Conservation (phyloP, 2,113 vertebrate genomes). For the Gymnogyps californianus region DNA sequence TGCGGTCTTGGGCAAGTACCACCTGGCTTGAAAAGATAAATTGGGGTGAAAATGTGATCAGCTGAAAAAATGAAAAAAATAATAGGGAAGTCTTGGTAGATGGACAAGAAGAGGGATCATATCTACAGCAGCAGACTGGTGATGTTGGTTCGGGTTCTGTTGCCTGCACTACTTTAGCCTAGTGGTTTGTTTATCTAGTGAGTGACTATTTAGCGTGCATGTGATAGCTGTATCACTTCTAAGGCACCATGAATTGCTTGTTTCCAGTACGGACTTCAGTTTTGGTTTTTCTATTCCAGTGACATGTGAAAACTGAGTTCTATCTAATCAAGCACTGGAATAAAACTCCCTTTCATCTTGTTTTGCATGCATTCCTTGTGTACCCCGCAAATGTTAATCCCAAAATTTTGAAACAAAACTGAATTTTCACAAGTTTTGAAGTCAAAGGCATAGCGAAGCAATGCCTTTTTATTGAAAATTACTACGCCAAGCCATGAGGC, state of each 20-base stretch:
- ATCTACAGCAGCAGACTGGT: no score
- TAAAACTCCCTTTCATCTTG: background rate
- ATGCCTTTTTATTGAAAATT: background rate
- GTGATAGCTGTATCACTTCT: background rate
- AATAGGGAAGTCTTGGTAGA: background rate
- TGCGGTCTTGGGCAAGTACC: accelerated
- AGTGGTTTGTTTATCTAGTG: background rate
- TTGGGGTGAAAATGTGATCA: background rate
- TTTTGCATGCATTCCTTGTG: background rate
- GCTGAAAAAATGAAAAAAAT: no score
- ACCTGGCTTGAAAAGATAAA: no score
- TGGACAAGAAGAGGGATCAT: background rate
- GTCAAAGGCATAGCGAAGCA: background rate
- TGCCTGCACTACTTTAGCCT: background rate
- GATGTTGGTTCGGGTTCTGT: background rate
- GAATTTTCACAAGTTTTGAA: background rate
- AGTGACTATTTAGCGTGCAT: accelerated
- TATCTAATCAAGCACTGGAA: background rate
- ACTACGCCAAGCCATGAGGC: background rate
- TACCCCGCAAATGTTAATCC: background rate
- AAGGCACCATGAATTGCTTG: background rate
- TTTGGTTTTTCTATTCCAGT: background rate
- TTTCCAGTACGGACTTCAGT: background rate
- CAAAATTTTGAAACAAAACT: background rate
- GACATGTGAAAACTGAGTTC: background rate